Conservation (phyloP, 2,113 vertebrate species). For the Sciurus niger region DNA sequence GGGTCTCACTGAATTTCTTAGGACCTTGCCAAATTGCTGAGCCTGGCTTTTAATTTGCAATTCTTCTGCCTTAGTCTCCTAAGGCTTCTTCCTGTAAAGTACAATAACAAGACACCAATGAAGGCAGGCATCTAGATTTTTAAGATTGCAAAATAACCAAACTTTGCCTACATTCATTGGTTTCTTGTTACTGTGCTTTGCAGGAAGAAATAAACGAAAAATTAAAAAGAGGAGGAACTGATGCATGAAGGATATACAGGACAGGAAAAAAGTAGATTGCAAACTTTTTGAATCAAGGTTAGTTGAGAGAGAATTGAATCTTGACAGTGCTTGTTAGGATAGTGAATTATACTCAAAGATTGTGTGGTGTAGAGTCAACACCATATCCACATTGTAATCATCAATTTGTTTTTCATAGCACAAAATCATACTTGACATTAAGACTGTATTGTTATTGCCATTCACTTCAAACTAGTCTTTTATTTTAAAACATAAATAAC, state of each 20-base stretch:
- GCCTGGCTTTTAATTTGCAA: too few relatives aligned
- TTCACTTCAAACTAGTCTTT: neutral
- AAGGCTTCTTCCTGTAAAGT: too few relatives aligned
- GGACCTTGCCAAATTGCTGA: too few relatives aligned
- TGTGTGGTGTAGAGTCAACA: too few relatives aligned
- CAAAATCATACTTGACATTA: constrained; percentile 9
- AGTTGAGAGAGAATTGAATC: neutral
- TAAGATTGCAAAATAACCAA: neutral
- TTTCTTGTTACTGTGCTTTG: neutral
- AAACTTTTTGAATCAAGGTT: neutral
- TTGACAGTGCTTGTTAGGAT: neutral
- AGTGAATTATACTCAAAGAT: neutral
- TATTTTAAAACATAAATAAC: neutral
- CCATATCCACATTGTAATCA: too few relatives aligned
- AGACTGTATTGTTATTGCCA: neutral
- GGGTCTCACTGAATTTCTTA: too few relatives aligned
- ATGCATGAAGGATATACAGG: neutral
- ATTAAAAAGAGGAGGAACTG: neutral
- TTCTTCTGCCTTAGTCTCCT: too few relatives aligned
- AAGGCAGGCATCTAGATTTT: neutral
- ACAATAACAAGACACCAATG: too few relatives aligned
- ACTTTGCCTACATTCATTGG: neutral
- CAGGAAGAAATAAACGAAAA: constrained; percentile 3
- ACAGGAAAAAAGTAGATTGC: neutral
- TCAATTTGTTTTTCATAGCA: neutral